Conservation (phyloP, 2,113 vertebrate species). For the Equus quagga region DNA sequence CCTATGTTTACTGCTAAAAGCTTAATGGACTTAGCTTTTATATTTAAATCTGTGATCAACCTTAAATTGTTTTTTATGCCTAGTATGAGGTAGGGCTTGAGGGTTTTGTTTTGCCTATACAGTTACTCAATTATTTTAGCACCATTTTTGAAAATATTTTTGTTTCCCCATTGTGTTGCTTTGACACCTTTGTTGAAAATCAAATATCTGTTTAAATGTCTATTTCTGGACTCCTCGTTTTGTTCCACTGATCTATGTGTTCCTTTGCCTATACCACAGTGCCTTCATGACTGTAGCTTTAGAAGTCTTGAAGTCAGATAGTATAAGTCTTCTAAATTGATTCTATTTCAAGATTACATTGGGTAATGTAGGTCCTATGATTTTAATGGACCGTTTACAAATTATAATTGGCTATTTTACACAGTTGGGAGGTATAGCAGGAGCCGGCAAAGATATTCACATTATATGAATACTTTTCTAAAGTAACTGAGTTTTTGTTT, state of each 20-base stretch:
- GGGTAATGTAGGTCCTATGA: background rate
- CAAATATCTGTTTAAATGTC: background rate
- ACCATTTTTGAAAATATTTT: background rate
- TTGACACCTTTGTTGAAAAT: background rate
- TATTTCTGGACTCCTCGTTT: background rate
- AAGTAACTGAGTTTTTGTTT: constrained; percentile 34
- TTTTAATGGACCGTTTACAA: background rate
- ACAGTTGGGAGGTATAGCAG: background rate
- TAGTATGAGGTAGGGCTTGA: background rate
- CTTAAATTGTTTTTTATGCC: background rate
- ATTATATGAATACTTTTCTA: background rate
- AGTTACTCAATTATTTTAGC: background rate
- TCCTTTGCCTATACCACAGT: background rate
- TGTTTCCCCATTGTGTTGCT: background rate
- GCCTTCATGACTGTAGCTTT: background rate
- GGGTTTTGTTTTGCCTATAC: background rate
- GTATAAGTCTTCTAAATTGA: background rate
- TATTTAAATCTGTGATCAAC: background rate
- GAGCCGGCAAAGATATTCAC: background rate
- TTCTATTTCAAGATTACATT: background rate
- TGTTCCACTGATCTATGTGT: background rate
- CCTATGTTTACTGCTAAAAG: background rate
- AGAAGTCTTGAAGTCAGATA: background rate
- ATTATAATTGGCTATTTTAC: background rate
- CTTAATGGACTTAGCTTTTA: background rate